phyloP scores from a whole-genome alignment of 2,113 vertebrate genomes.

The Amia ocellicauda region DNA sequence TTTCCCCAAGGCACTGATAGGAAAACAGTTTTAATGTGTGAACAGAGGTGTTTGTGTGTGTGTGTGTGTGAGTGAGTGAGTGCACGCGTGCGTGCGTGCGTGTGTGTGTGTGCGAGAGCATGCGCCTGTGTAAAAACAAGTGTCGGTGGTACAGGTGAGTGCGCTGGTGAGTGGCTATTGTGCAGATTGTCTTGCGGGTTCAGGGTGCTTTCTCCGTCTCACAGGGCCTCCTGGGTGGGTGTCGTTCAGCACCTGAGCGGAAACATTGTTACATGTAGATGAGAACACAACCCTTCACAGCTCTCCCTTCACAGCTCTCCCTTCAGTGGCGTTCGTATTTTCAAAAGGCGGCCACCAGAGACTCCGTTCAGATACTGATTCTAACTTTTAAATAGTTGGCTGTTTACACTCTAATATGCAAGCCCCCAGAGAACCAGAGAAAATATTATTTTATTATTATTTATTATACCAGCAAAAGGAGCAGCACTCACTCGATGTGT shows the following conservation, averaged over 20 bases:
- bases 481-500: not conserved
- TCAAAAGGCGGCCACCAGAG: constrained; percentile 38
- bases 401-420: constrained; percentile 20
- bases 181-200: constrained; percentile 25
- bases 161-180: constrained; percentile 44
- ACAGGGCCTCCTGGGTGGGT: constrained; percentile 28
- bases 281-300: constrained; percentile 25
- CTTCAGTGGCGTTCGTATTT: constrained; percentile 31
- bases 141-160: constrained; percentile 37
- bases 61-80: constrained; percentile 15
- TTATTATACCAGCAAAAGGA: not conserved
- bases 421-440: constrained; percentile 39
- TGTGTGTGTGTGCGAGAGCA: constrained; percentile 9
- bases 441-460: no score
- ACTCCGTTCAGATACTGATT: constrained; percentile 32
- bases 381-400: constrained; percentile 42
- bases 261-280: not conserved
- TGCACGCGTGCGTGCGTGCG: constrained; percentile 17
- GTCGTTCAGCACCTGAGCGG: not conserved
- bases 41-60: constrained; percentile 33
- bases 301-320: constrained; percentile 32
- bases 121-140: constrained; percentile 7
- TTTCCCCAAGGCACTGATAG: constrained; percentile 71
- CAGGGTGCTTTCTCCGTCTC: constrained; percentile 29
- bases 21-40: constrained; percentile 66